Evolutionary conservation across 2,888 invertebrate species (phyloP), one percentile per base, ranked within the genome.

Genomic region (Leptopilina syphax): DNA sequence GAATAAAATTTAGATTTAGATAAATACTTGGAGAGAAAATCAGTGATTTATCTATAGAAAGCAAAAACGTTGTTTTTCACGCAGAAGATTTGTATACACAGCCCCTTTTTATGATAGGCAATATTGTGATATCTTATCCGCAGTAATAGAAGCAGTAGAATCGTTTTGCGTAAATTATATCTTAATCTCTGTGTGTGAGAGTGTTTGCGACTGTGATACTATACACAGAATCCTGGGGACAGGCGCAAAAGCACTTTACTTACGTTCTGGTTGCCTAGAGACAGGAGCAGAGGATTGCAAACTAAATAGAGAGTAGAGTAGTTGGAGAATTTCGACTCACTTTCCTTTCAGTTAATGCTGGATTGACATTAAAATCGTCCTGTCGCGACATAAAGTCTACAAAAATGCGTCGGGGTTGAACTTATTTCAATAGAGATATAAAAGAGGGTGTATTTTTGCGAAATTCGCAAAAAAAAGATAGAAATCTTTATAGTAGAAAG

Each of bases 381-480:
- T 13, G 70, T 70, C 70, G 50, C 70, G 70, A 54, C 70, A 27
- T 12, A 54, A 70, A 70, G 70, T 70, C 70, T 70, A 27, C 54
- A 18, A 54, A 50, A 50, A 70, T 70, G 70, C 50, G 24, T 5
- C 6, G 54, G 27, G 13, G 50, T 27, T 24, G 67, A 67, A 50
- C 50, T 50, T 34, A 34, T 34, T 63, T 9, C 9, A 1, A 18
- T 24, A 63, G 60, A 60, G 18, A 63, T 34, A 34, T 34, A 34
- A 4, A 34, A 34, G 34, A 24, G 8, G 47, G 24, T 27, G 13
- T 12, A 27, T 24, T 70, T 63, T 7, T 7, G 8, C 7, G 44
- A 44, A 44, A 44, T 44, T 44, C 44, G 8, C 8, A 44, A 8
- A 44, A 54, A 34, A 34, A 34, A 34, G 34, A 34, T 34, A 34